Base-by-base conservation (phyloP, 2,888 invertebrate genomes). In the Cabera pusaria region DNA sequence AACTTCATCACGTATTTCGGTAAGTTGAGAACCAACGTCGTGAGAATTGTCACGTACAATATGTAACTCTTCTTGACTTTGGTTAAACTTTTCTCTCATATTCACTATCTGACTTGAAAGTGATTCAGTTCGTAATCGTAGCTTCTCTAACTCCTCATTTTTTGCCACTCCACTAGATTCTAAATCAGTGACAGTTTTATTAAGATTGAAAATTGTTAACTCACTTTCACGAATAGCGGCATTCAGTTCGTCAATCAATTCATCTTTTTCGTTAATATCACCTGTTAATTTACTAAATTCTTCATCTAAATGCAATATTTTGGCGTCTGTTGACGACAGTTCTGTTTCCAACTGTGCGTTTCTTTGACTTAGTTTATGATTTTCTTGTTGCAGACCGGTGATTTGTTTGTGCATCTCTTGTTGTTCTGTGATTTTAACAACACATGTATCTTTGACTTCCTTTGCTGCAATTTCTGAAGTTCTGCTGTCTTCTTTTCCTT, bases 251-350 rank as follows among this genome's bases (percentile, higher is more conserved):
- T 82, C 73, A 31, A 85, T 82, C 5, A 79, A 42, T n/a, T 59
- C 57, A 52, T 84, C 79, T 47, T 90, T 81, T 53, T 89, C 90
- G 21, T 76, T 77, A 1, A 88, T 73, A 14, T 79, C 76, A 3
- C 69, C 52, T 20, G 75, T 61, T 3, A 89, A 39, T 27, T 73
- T 75, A 1, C 70, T 71, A 36, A 90, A 70, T 46, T 86, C 84
- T 50, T 75, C 69, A 49, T 90, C 88, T 22, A 91, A 59, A 31
- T 69, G 64, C 2, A 70, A 49, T 8, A 77, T 75, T 58, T 82
- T 88, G 0, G 49, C 34, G 39, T 82, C 77, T 5, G 78, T 76
- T 0, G 63, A 50, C 4, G 67, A 55, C 7, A 85, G 47, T 44
- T 83, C 81, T 6, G 61, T 24, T 60, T 84, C 79, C 4, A 82